phyloP scores from a whole-genome alignment of 2,888 invertebrate genomes.

The Melanchra persicariae region DNA sequence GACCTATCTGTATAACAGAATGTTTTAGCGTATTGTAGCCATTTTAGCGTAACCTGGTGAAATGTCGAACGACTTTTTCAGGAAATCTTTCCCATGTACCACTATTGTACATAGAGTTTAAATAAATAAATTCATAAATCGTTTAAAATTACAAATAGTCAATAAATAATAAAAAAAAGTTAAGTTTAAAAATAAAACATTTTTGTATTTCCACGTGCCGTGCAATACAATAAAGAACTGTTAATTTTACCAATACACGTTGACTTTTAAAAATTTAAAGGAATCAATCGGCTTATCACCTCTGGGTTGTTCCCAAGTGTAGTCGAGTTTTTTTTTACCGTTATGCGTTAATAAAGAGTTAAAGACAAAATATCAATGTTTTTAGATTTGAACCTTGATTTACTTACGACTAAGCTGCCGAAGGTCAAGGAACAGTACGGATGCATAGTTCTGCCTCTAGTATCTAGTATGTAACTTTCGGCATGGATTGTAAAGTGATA shows the following conservation, averaged over 20 bases:
- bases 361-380: not conserved
- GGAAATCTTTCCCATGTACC: no score
- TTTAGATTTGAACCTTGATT: slow-evolving; percentile 21
- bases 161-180: not conserved
- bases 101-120: no score
- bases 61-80: not conserved
- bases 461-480: no score
- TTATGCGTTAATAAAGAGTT: not conserved
- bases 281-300: not conserved
- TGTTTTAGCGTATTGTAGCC: not conserved
- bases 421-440: slow-evolving; percentile 1
- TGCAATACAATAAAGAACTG: not conserved
- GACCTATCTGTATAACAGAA: not conserved
- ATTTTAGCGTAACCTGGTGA: not conserved
- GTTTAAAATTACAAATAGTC: not conserved
- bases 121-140: not conserved
- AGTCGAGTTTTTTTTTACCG: slow-evolving; percentile 5
- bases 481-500: not conserved
- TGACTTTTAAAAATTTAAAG: not conserved
- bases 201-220: not conserved
- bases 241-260: not conserved
- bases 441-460: not conserved
- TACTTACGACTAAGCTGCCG: not conserved
- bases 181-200: no score
- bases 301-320: not conserved